A percentile compares a stretch with the other conserved stretches of the same genome.
Evolutionary conservation across 2,113 vertebrate species (phyloP).

Genomic region (Stomatorhinus ivindoensis): DNA sequence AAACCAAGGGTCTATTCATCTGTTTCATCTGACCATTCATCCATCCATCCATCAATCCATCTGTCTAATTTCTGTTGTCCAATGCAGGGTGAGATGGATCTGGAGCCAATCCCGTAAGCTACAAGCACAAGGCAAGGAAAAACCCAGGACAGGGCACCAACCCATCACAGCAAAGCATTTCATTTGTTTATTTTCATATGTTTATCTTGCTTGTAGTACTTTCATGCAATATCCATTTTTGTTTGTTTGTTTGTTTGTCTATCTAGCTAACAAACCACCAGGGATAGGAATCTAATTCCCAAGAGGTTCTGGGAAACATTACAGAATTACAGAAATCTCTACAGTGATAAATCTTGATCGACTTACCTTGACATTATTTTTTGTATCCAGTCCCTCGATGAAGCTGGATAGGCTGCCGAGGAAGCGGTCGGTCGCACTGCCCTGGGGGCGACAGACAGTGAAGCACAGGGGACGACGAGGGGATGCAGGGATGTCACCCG

Average conservation of each 20-base stretch:
- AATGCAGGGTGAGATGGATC: neutral
- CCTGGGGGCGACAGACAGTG: conserved; percentile 49
- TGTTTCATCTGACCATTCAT: neutral
- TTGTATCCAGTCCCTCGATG: conserved; percentile 88
- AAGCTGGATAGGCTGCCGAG: conserved; percentile 78
- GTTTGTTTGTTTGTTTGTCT: neutral
- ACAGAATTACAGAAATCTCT: neutral
- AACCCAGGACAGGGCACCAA: neutral
- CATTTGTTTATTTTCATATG: neutral
- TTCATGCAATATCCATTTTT: neutral
- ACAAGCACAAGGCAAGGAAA: neutral
- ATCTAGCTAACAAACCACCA: neutral
- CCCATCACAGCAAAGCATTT: neutral
- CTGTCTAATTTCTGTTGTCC: neutral
- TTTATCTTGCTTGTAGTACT: neutral
- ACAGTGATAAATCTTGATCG: neutral
- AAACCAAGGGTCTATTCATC: neutral
- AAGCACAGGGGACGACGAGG: neutral
- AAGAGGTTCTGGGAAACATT: neutral
- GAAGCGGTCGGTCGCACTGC: conserved; percentile 81
- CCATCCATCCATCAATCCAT: neutral
- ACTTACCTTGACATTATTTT: conserved; percentile 90
- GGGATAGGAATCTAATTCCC: neutral
- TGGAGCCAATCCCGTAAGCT: neutral
- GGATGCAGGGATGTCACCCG: neutral